Evolutionary conservation across 1,140 invertebrate genomes (phyloP).

Genomic region (Goniozus legneri): DNA sequence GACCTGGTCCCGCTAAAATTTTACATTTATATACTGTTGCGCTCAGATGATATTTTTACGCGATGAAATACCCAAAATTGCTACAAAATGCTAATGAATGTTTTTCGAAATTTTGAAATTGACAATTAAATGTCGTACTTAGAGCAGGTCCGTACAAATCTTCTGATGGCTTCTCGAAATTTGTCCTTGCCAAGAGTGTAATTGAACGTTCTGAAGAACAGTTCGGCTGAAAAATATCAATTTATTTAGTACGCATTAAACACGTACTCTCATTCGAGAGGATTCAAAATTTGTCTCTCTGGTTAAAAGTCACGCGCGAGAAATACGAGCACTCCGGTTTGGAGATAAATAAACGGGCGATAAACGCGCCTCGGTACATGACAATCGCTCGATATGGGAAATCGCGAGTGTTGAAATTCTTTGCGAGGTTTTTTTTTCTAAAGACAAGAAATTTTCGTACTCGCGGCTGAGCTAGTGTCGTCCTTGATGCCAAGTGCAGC

Average conservation of each 20-base stretch:
- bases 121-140: too few relatives aligned
- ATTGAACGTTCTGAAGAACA: conserved; percentile 91
- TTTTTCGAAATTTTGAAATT: too few relatives aligned
- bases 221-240: conserved; percentile 61
- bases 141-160: conserved; percentile 56
- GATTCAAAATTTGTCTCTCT: too few relatives aligned
- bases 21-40: too few relatives aligned
- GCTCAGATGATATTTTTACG: background rate
- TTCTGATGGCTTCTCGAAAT: conserved; percentile 72
- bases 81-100: too few relatives aligned
- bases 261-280: too few relatives aligned
- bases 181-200: conserved; percentile 76
- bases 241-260: conserved; percentile 4
- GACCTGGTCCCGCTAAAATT: conserved; percentile 56
- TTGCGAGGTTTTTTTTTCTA: too few relatives aligned
- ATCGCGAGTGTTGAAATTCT: background rate
- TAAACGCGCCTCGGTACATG: background rate
- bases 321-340: background rate
- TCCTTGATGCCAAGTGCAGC: conserved; percentile 70
- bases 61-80: background rate
- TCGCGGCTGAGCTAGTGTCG: conserved; percentile 66
- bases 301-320: too few relatives aligned
- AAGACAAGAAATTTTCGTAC: too few relatives aligned
- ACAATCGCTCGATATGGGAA: conserved; percentile 7
- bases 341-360: background rate